phyloP scores from a whole-genome alignment of 2,113 vertebrate genomes.

The Clinocottus analis region DNA sequence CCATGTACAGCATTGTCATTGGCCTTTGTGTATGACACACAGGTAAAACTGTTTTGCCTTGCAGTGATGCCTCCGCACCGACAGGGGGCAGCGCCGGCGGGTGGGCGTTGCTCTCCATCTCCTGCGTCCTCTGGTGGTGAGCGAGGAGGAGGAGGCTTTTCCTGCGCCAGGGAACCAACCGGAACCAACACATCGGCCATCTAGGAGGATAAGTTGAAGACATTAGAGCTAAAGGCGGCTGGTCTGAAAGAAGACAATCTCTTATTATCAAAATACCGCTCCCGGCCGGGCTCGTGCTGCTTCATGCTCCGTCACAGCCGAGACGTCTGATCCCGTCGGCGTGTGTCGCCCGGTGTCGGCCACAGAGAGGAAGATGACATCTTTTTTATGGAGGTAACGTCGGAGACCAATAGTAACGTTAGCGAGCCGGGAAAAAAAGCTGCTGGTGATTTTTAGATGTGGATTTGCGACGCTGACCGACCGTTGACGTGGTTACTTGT shows the following conservation, averaged over 20 bases:
- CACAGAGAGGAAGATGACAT: constrained; percentile 75
- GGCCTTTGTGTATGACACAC: background rate
- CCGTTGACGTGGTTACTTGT: background rate
- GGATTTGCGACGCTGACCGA: background rate
- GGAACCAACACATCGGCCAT: constrained; percentile 63
- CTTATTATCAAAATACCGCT: background rate
- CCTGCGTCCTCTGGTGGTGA: constrained; percentile 15
- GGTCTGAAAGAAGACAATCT: background rate
- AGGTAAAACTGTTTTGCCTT: background rate
- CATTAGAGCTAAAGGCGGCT: constrained; percentile 17
- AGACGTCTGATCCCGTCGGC: constrained; percentile 61
- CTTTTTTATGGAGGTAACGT: constrained; percentile 79
- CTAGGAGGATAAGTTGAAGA: constrained; percentile 61
- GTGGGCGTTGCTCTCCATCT: background rate
- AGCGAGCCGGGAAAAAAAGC: constrained; percentile 13
- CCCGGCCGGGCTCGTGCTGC: constrained; percentile 6
- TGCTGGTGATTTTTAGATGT: background rate
- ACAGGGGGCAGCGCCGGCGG: constrained; percentile 4
- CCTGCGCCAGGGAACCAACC: constrained; percentile 60
- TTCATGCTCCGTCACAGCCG: constrained; percentile 66
- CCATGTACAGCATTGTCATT: background rate
- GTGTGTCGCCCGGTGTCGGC: constrained; percentile 59
- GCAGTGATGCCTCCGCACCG: constrained; percentile 60
- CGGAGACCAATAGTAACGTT: background rate
- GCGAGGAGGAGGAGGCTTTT: constrained; percentile 42